phyloP scores from a whole-genome alignment of 2,888 invertebrate species.

The Athrips mouffetella region DNA sequence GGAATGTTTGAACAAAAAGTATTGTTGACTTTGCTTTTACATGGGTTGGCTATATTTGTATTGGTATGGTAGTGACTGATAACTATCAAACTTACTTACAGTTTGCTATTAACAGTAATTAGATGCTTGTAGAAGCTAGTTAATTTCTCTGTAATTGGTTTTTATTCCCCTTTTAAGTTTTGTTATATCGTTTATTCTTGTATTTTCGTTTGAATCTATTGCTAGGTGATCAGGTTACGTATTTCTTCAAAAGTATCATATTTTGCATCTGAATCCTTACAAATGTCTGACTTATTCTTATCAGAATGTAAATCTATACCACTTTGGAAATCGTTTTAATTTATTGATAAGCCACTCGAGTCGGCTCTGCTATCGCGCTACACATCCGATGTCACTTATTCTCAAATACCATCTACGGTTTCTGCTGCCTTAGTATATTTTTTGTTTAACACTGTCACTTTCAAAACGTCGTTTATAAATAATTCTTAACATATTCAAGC shows the following conservation, averaged over 20 bases:
- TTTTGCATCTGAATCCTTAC: no score
- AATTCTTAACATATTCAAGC: slow-evolving; percentile 4
- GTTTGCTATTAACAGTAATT: neutral
- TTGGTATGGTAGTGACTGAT: slow-evolving; percentile 43
- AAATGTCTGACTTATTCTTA: neutral
- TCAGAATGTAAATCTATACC: neutral
- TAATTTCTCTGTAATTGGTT: no score
- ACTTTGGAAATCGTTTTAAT: slow-evolving; percentile 4
- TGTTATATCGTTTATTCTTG: no score
- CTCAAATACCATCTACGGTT: slow-evolving; percentile 19
- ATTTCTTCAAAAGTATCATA: no score
- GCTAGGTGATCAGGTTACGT: neutral
- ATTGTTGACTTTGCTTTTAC: slow-evolving; percentile 57
- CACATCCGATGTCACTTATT: slow-evolving; percentile 13
- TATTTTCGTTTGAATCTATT: no score
- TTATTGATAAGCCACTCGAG: slow-evolving; percentile 12
- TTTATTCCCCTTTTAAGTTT: no score
- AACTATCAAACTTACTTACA: neutral
- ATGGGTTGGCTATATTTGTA: slow-evolving; percentile 56
- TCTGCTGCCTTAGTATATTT: slow-evolving; percentile 48
- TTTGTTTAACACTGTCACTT: slow-evolving; percentile 39
- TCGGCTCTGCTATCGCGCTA: slow-evolving; percentile 14
- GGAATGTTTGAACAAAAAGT: slow-evolving; percentile 52
- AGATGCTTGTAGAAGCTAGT: no score
- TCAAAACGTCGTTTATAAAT: slow-evolving; percentile 19